Conservation (phyloP, 2,113 vertebrate genomes). For the Sorex fumeus region DNA sequence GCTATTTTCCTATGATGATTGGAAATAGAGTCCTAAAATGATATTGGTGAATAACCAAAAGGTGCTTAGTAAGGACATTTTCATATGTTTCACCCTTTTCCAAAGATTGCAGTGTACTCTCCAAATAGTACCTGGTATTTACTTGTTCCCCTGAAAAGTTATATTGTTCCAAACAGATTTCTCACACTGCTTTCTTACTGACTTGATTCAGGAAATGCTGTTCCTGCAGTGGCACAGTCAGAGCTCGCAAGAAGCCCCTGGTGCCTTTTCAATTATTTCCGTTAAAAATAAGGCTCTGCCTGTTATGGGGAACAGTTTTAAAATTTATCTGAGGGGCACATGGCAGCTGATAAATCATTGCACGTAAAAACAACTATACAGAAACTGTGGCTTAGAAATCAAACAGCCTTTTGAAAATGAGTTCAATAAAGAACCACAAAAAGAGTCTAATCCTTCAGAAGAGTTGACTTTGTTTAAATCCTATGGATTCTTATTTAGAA, state of each 20-base stretch:
- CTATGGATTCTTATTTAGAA: slow-evolving; percentile 70
- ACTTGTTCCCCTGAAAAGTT: slow-evolving; percentile 69
- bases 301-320: slow-evolving; percentile 63
- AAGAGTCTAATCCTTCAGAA: slow-evolving; percentile 52
- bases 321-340: slow-evolving; percentile 66
- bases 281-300: slow-evolving; percentile 75
- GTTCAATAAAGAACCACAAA: slow-evolving; percentile 65
- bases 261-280: slow-evolving; percentile 81
- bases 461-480: slow-evolving; percentile 52
- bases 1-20: not conserved
- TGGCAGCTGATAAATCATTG: slow-evolving; percentile 73
- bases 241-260: slow-evolving; percentile 61
- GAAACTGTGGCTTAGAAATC: slow-evolving; percentile 74
- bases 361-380: slow-evolving; percentile 42
- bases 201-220: slow-evolving; percentile 64
- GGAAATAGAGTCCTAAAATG: not conserved
- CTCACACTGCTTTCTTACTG: slow-evolving; percentile 61
- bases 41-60: not conserved
- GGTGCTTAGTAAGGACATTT: slow-evolving; percentile 4
- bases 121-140: slow-evolving; percentile 18
- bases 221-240: slow-evolving; percentile 11
- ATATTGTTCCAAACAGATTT: slow-evolving; percentile 22
- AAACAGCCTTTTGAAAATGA: slow-evolving; percentile 75
- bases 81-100: not conserved
- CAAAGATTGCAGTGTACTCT: not conserved